phyloP scores from a whole-genome alignment of 1,140 invertebrate genomes.

The Pogonomyrmex californicus region DNA sequence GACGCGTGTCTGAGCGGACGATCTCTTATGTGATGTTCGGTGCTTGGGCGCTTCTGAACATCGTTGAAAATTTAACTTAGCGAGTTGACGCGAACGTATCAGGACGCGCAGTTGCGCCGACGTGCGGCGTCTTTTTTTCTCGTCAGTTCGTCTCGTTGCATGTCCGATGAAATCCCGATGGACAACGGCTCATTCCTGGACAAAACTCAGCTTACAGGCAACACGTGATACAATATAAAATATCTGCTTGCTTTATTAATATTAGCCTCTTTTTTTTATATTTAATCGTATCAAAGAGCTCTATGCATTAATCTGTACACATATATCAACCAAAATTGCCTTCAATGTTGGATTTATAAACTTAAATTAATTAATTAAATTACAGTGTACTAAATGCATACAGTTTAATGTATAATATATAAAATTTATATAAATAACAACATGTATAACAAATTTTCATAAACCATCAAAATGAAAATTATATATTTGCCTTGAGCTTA shows the following conservation, averaged over 20 bases:
- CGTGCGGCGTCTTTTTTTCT: slow-evolving; percentile 16
- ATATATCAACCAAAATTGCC: background rate
- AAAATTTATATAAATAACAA: background rate
- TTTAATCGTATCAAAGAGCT: background rate
- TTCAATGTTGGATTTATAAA: background rate
- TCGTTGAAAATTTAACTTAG: slow-evolving; percentile 36
- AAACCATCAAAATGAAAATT: slow-evolving; percentile 14
- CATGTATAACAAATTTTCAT: slow-evolving; percentile 22
- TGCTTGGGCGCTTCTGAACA: slow-evolving; percentile 47
- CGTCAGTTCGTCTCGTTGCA: slow-evolving; percentile 63
- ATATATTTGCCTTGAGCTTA: background rate
- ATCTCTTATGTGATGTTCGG: slow-evolving; percentile 70
- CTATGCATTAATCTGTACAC: background rate
- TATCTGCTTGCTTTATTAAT: slow-evolving; percentile 23
- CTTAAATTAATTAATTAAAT: slow-evolving; percentile 12
- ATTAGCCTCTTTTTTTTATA: background rate
- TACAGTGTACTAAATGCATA: background rate
- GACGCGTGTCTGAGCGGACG: slow-evolving; percentile 68
- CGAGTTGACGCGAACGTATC: slow-evolving; percentile 37
- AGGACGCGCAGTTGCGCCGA: background rate
- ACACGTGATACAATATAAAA: slow-evolving; percentile 17
- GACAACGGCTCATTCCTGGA: slow-evolving; percentile 4
- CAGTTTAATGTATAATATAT: slow-evolving; percentile 8
- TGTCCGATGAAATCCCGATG: slow-evolving; percentile 75
- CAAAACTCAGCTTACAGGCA: background rate